Conservation (phyloP, 2,113 vertebrate genomes). For the Muntiacus muntjak region DNA sequence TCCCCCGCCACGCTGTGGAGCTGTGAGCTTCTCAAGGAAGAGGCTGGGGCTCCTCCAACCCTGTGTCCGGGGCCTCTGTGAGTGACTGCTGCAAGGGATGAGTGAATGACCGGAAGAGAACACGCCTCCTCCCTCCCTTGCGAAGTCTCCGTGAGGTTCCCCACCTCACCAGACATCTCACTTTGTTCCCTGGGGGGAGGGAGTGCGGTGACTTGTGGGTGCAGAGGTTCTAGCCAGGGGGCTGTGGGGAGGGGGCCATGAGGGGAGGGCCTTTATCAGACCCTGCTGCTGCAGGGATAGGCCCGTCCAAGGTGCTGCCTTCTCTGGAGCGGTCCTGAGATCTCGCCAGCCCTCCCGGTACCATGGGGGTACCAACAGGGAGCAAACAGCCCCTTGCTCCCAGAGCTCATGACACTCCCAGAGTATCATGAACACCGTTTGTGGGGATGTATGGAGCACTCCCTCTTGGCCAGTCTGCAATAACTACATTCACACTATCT, state of each 20-base stretch:
- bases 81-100: not conserved
- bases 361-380: no score
- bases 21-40: no score
- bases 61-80: not conserved
- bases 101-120: not conserved
- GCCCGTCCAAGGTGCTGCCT: not conserved
- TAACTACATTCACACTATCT: not conserved
- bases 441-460: not conserved
- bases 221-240: not conserved
- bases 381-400: not conserved
- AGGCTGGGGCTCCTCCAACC: not conserved
- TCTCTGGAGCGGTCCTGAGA: not conserved
- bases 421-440: accelerated
- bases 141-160: not conserved
- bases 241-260: accelerated
- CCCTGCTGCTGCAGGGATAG: not conserved
- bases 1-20: no score
- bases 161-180: no score
- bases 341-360: not conserved
- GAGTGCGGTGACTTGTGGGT: not conserved
- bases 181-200: not conserved
- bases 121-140: accelerated
- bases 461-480: not conserved
- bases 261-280: not conserved
- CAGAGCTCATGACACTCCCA: not conserved